Percentiles rank a stretch among this genome's conserved stretches.
Evolutionary conservation across 1,140 invertebrate species (phyloP).

Genomic region (Dendrolimus punctatus): DNA sequence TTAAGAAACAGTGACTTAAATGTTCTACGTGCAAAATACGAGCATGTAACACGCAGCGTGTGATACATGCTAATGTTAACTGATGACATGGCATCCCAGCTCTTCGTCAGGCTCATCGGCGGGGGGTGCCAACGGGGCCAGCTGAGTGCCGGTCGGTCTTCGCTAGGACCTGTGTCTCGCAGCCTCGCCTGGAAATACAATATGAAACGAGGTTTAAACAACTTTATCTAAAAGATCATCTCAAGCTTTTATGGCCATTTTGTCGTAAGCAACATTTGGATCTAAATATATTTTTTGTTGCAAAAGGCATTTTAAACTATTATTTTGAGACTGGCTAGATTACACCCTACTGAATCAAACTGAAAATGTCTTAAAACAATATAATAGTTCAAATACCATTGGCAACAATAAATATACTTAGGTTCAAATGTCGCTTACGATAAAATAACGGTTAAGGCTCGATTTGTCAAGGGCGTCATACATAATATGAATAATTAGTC

Average conservation of each 20-base stretch:
- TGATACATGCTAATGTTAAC: slow-evolving; percentile 17
- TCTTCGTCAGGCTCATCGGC: slow-evolving; percentile 20
- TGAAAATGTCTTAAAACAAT: too few species aligned
- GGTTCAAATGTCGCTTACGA: too few species aligned
- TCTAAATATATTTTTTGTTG: too few species aligned
- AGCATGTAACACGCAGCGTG: not conserved
- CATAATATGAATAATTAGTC: too few species aligned
- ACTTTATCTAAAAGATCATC: not conserved
- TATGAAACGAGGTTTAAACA: not conserved
- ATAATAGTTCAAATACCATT: too few species aligned
- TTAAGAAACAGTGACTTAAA: too few species aligned
- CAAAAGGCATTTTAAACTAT: too few species aligned
- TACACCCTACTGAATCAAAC: too few species aligned
- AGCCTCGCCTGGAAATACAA: slow-evolving; percentile 20
- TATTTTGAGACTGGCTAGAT: too few species aligned
- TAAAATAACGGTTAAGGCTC: too few species aligned
- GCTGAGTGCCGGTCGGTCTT: slow-evolving; percentile 29
- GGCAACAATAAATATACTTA: too few species aligned
- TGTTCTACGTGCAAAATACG: not conserved
- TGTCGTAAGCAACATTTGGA: not conserved
- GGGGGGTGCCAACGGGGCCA: slow-evolving; percentile 20
- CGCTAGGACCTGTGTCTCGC: slow-evolving; percentile 49
- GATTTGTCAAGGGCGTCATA: too few species aligned
- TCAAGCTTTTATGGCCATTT: not conserved
- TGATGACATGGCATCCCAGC: slow-evolving; percentile 29